A percentile compares a stretch with the other conserved stretches of the same genome.
Conservation (phyloP, 2,113 vertebrate species). For the Octodon degus region DNA sequence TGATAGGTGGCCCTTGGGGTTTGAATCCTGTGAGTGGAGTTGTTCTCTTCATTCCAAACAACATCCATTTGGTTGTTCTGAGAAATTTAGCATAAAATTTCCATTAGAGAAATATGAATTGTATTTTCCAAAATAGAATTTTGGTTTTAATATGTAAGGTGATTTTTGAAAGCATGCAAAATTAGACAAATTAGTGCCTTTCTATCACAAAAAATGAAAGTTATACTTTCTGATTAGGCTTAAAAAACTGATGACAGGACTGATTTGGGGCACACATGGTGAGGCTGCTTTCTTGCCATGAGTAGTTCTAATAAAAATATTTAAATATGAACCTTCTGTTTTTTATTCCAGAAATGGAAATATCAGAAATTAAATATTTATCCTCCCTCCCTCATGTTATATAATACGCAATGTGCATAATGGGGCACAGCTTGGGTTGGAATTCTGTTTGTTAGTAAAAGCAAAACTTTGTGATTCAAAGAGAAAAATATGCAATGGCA, state of each 20-base stretch:
- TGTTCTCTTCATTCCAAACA: not conserved
- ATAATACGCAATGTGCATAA: constrained; percentile 56
- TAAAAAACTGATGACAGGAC: constrained; percentile 47
- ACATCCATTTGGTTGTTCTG: not conserved
- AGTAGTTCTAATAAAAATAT: constrained; percentile 55
- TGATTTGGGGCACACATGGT: constrained; percentile 14
- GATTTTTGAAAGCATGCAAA: constrained; percentile 50
- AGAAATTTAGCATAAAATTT: constrained; percentile 54
- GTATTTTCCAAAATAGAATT: constrained; percentile 25
- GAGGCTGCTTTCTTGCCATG: not conserved
- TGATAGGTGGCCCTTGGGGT: not conserved
- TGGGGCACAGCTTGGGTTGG: constrained; percentile 47
- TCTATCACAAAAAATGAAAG: constrained; percentile 63
- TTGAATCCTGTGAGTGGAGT: not conserved
- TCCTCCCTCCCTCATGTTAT: not conserved
- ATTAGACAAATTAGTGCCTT: constrained; percentile 59
- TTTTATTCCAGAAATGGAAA: constrained; percentile 74
- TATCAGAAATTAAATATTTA: constrained; percentile 71
- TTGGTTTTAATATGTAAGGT: constrained; percentile 55
- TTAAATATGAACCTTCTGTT: constrained; percentile 56
- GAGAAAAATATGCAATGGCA: constrained; percentile 16
- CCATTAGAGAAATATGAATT: not conserved
- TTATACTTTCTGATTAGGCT: constrained; percentile 1
- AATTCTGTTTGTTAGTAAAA: constrained; percentile 73
- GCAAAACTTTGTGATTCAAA: constrained; percentile 57